Base-by-base conservation (phyloP, 2,888 invertebrate species). In the Allacma fusca region DNA sequence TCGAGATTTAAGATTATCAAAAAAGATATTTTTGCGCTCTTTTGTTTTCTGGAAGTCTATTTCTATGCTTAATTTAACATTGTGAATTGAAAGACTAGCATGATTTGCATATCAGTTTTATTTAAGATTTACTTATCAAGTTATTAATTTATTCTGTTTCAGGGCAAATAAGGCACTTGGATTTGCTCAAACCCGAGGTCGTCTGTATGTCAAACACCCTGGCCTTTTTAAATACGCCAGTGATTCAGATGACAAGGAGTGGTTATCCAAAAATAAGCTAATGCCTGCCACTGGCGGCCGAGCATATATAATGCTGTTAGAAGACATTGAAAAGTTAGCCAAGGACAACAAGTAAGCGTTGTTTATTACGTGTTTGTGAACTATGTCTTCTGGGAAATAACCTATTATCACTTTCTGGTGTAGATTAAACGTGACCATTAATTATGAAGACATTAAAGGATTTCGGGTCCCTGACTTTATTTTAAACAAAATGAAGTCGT, bases 261-360 rank as follows among this genome's bases (percentile, higher is more conserved):
- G 93, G 93, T 89, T 94, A 72, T 91, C 92, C 64, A 91, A 91
- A 80, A 91, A 92, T 84, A 92, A 92, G 85, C 87, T 92, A 79
- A 93, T 92, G 87, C 92, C 93, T 79, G 91, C 92, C 43, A 92
- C 92, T 76, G 93, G 93, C 0, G 93, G 93, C 4, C 92, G 92
- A 87, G 93, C 93, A 0, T 93, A 93, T 85, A 90, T 94, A 81
- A 90, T 94, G 90, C 89, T 94, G 23, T 87, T 93, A 78, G 92
- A 93, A 85, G 94, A 94, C 85, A 92, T 94, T 68, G 89, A 91
- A 86, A 92, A 93, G 85, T 87, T 94, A 76, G 91, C 92, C 12
- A 89, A 90, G 80, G 91, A 91, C 81, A 93, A 93, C 78, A 92
- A 93, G 80, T 94, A 93, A 79, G 50, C 2, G n/a, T 5, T 76